phyloP scores from a whole-genome alignment of 2,113 vertebrate genomes.

The Zootoca vivipara region DNA sequence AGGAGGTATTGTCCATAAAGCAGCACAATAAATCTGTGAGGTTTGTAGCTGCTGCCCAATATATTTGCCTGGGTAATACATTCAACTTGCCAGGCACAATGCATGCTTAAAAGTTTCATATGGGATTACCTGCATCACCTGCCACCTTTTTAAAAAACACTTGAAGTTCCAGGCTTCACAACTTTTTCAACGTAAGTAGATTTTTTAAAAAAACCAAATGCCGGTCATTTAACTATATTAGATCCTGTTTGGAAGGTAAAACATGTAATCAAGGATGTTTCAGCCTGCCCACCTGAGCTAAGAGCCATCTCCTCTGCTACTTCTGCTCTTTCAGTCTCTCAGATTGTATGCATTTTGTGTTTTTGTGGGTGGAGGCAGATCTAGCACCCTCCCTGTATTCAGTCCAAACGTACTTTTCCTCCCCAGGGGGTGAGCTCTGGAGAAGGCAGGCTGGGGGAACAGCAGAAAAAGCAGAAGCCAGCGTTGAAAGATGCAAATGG shows the following conservation, averaged over 20 bases:
- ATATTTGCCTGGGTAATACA: accelerated
- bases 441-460: neutral
- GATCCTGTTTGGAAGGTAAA: neutral
- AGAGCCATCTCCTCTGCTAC: neutral
- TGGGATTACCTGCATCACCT: constrained; percentile 43
- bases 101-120: constrained; percentile 22
- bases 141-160: constrained; percentile 14
- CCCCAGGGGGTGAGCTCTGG: neutral
- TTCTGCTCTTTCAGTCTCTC: constrained; percentile 13
- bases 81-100: neutral
- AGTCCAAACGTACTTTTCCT: neutral
- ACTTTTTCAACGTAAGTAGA: neutral
- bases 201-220: neutral
- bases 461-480: neutral
- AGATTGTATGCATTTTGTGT: constrained; percentile 17
- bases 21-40: constrained; percentile 1
- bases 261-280: constrained; percentile 15
- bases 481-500: neutral
- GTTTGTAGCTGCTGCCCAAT: neutral
- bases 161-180: neutral
- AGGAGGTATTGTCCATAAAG: neutral
- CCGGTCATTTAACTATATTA: neutral
- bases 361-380: neutral
- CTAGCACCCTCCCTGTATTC: neutral
- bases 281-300: constrained; percentile 7